These are phyloP conservation scores for Aphelenchoides avenae DNA, from an alignment of 1,140 invertebrate genomes.

Conservation along the genomic window DNA sequence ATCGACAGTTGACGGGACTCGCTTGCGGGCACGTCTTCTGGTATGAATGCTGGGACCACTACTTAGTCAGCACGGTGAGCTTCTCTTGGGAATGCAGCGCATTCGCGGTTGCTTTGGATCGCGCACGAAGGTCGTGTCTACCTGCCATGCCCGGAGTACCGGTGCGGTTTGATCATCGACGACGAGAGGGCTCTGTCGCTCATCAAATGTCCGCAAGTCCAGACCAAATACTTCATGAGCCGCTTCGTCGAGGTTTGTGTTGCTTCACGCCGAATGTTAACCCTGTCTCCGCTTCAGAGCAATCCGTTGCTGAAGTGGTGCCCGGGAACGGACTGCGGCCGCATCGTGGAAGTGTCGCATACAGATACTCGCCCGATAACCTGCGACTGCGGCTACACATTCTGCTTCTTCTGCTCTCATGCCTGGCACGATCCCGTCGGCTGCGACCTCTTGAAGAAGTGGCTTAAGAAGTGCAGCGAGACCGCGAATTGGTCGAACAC, in stretches of 20 bases:
- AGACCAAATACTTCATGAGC: neutral
- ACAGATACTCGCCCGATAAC: conserved; percentile 85
- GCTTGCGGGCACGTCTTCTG: conserved; percentile 6
- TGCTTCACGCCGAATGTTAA: no score
- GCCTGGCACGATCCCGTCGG: conserved; percentile 98
- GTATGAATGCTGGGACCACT: conserved; percentile 5
- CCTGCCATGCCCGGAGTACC: neutral
- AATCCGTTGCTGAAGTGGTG: conserved; percentile 93
- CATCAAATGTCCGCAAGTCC: neutral
- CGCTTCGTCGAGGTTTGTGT: conserved; percentile 4
- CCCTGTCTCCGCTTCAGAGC: no score
- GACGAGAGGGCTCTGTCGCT: neutral
- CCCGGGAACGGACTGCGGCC: conserved; percentile 90
- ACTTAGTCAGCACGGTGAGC: conserved; percentile 4
- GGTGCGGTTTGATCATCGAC: conserved; percentile 4
- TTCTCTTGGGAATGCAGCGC: neutral
- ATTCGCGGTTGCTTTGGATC: neutral
- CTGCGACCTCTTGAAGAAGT: conserved; percentile 83
- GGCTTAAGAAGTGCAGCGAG: conserved; percentile 99
- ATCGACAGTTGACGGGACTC: neutral
- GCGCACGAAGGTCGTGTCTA: neutral
- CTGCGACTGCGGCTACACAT: conserved; percentile 73
- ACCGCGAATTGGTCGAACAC: conserved; percentile 99
- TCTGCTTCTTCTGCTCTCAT: conserved; percentile 82
- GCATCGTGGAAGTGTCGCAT: conserved; percentile 87